These are phyloP conservation scores for Artibeus jamaicensis DNA, from an alignment of 2,797 vertebrate species.

Conservation along the genomic window DNA sequence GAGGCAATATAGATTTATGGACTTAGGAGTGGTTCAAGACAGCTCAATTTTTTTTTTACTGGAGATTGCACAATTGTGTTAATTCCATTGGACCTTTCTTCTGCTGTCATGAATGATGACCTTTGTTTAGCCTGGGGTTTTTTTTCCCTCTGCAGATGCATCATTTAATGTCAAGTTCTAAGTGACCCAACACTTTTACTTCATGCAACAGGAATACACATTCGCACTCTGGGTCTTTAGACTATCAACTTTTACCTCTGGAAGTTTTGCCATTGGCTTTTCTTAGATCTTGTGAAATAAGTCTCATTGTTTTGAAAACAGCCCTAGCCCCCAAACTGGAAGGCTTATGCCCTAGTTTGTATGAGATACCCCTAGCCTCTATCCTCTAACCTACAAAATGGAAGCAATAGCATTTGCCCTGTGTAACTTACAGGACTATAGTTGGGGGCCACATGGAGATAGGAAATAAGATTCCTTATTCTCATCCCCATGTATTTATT, in stretches of 20 bases:
- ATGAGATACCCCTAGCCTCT: background rate
- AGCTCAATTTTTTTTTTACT: slow-evolving; percentile 26
- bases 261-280: background rate
- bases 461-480: background rate
- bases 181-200: background rate
- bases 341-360: background rate
- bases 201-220: background rate
- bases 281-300: background rate
- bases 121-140: background rate
- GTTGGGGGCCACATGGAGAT: background rate
- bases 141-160: background rate
- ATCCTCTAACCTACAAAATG: background rate
- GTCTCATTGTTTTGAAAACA: background rate
- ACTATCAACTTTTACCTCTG: background rate
- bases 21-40: slow-evolving; percentile 53
- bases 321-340: background rate
- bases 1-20: slow-evolving; percentile 61
- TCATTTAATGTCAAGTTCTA: background rate
- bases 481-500: background rate
- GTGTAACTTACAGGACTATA: background rate
- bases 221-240: background rate
- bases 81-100: background rate
- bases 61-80: background rate
- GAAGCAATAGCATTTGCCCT: background rate
- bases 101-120: background rate